Percentiles rank a stretch among this genome's conserved stretches.
These are phyloP conservation scores for Sciurus vulgaris DNA, from an alignment of 2,797 vertebrate genomes.

Conservation along the genomic window DNA sequence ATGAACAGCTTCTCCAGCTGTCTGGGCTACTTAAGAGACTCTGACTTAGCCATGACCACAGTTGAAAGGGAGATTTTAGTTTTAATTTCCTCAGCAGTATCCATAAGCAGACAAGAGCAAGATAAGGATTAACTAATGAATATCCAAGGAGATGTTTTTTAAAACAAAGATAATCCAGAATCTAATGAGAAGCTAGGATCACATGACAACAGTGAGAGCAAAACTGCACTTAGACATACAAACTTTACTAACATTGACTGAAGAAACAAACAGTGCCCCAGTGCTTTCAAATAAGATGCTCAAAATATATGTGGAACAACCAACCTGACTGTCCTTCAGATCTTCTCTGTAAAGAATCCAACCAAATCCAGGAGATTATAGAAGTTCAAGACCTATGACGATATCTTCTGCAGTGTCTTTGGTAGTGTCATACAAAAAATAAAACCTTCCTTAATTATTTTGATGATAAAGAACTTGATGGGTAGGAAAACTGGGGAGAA, in stretches of 20 bases:
- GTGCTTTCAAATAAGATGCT: not conserved
- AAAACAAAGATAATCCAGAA: not conserved
- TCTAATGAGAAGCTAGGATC: not conserved
- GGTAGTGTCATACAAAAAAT: not conserved
- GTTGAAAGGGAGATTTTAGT: not conserved
- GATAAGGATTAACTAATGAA: too few species aligned
- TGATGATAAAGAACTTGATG: not conserved
- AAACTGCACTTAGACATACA: not conserved
- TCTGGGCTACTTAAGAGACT: not conserved
- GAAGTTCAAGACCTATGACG: not conserved
- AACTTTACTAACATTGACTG: not conserved
- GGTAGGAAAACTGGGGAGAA: not conserved
- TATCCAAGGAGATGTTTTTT: not conserved
- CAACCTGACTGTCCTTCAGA: not conserved
- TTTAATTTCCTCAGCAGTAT: not conserved
- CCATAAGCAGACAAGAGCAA: not conserved
- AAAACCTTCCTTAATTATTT: not conserved
- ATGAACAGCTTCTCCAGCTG: not conserved
- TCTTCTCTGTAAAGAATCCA: not conserved
- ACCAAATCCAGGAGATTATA: not conserved
- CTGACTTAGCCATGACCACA: too few species aligned
- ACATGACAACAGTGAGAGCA: not conserved
- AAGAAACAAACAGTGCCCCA: not conserved
- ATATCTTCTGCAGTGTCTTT: not conserved
- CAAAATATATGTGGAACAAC: not conserved